phyloP scores from a whole-genome alignment of 1,140 invertebrate genomes.

The Neoseiulus cucumeris region DNA sequence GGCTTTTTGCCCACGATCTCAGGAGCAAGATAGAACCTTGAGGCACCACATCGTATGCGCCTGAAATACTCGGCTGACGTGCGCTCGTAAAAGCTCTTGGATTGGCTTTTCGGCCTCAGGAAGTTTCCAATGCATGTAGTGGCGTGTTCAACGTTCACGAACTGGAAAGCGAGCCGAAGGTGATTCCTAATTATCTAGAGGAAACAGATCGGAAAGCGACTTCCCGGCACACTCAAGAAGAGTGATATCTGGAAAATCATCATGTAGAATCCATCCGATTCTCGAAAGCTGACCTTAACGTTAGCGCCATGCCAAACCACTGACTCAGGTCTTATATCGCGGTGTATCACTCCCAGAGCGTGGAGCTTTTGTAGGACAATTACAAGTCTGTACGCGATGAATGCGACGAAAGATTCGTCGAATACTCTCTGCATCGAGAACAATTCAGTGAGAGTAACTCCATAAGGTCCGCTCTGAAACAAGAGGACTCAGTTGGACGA shows the following conservation, averaged over 20 bases:
- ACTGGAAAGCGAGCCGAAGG: background rate
- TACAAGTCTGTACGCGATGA: background rate
- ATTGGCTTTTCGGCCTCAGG: background rate
- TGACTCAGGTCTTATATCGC: background rate
- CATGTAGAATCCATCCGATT: background rate
- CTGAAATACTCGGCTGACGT: background rate
- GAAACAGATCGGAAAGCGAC: background rate
- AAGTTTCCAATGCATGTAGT: background rate
- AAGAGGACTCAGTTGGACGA: background rate
- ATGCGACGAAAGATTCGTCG: background rate
- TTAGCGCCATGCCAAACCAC: background rate
- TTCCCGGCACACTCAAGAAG: background rate
- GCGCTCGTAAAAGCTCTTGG: background rate
- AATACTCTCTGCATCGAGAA: background rate
- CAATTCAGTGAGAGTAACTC: background rate
- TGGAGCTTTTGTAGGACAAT: background rate
- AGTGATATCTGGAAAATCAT: background rate
- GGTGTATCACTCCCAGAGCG: background rate
- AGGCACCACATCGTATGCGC: background rate
- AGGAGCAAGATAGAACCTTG: background rate
- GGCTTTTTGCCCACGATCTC: background rate
- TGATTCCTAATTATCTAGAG: too few relatives aligned
- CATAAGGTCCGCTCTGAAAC: background rate
- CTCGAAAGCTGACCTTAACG: background rate
- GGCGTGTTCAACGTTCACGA: conserved; percentile 2